Percentiles rank a stretch among this genome's conserved stretches.
Evolutionary conservation across 2,888 invertebrate genomes (phyloP).

Genomic region (Heliconius hortense): DNA sequence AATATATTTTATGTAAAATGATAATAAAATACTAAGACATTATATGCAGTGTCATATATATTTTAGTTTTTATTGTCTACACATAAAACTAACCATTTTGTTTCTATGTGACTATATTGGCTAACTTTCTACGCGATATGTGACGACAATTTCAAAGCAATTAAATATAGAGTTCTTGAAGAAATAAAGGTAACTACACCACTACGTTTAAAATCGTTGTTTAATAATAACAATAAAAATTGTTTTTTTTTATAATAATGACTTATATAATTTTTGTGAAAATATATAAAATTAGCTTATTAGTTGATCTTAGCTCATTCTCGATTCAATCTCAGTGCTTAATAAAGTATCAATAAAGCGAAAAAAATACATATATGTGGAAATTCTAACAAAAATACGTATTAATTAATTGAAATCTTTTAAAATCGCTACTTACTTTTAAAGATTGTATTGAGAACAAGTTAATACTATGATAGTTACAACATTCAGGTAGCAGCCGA

Average conservation of each 20-base stretch:
- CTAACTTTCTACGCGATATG: conserved; percentile 39
- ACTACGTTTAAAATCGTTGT: conserved; percentile 12
- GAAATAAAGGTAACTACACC: conserved; percentile 8
- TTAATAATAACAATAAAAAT: not conserved
- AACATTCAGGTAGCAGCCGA: conserved; percentile 23
- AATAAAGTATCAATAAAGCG: not conserved
- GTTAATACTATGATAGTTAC: not conserved
- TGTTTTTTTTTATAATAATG: not conserved
- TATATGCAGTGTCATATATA: not conserved
- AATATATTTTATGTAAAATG: not conserved
- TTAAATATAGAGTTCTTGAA: conserved; percentile 9
- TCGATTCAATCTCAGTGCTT: not conserved
- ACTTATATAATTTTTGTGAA: not conserved
- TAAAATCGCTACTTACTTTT: not conserved
- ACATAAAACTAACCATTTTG: not conserved
- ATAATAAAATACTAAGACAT: not conserved
- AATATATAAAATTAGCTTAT: not conserved
- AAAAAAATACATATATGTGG: not conserved
- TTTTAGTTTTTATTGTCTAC: conserved; percentile 7
- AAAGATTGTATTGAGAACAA: conserved; percentile 1
- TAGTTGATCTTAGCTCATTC: not conserved
- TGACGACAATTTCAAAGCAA: conserved; percentile 36
- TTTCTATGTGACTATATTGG: conserved; percentile 31
- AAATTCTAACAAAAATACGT: not conserved
- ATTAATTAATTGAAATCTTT: not conserved